These are phyloP conservation scores for Basileuterus tristriatus DNA, from an alignment of 2,797 vertebrate genomes.

Conservation along the genomic window DNA sequence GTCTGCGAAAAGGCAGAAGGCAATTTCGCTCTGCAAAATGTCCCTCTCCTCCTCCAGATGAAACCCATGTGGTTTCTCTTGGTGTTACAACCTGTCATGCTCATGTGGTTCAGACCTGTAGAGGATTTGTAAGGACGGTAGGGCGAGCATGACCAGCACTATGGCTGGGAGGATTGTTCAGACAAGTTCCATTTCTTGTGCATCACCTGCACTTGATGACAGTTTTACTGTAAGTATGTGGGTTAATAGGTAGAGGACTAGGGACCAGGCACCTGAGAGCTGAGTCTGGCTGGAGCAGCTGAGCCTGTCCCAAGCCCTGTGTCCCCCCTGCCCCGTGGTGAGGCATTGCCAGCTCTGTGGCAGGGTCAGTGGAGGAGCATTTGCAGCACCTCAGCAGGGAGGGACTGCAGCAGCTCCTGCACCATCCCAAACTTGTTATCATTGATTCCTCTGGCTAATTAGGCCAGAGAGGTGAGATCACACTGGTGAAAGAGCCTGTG, in stretches of 20 bases:
- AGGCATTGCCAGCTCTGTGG: background rate
- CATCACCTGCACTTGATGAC: too few relatives aligned
- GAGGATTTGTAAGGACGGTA: too few relatives aligned
- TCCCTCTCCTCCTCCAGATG: fast-evolving
- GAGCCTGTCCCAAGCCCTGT: fast-evolving
- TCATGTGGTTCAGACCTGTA: background rate
- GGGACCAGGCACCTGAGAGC: background rate
- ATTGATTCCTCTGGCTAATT: background rate
- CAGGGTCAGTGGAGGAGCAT: background rate
- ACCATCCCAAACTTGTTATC: background rate
- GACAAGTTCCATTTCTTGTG: too few relatives aligned
- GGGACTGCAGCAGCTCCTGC: background rate
- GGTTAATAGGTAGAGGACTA: too few relatives aligned
- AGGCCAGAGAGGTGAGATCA: background rate
- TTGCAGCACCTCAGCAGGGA: background rate
- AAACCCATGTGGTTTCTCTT: background rate
- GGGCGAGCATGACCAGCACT: too few relatives aligned
- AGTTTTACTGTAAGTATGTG: too few relatives aligned
- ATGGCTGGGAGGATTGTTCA: too few relatives aligned
- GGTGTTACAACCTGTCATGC: too few relatives aligned
- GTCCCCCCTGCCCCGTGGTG: background rate
- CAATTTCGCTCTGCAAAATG: fast-evolving
- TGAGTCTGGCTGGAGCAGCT: background rate
- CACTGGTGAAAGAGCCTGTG: background rate
- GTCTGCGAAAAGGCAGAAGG: background rate